Evolutionary conservation across 1,140 invertebrate genomes (phyloP), one percentile per base, ranked within the genome.

Genomic region (Camponotus vicinus): DNA sequence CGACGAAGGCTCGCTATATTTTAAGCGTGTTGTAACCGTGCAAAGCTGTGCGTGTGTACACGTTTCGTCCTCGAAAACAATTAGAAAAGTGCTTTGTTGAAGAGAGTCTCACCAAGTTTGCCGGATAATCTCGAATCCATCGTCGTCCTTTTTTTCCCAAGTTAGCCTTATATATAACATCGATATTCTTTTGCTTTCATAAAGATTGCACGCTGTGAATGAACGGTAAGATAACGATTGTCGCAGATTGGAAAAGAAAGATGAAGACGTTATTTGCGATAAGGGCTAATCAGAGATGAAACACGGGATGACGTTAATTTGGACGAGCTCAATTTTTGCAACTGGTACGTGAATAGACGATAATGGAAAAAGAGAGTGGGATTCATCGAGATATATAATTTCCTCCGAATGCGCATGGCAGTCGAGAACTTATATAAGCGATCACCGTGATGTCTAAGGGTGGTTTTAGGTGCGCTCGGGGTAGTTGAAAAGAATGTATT

Each of bases 51-150:
- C n/a, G 57, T 34, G 49, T 52, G 49, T 52, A 52, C 49, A 52
- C 49, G 32, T 8, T 2, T 49, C 76, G 61, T 88, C 61, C 70
- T 88, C 70, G 89, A 63, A 88, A 90, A 89, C 80, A 90, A 90
- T 90, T 90, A 89, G 88, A 90, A 87, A 90, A 90, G 80, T 90
- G 89, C 80, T 90, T 87, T 80, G 71, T 80, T 52, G 78, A 80
- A 75, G 40, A 52, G 45, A 15, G 5, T 11, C 75, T 64, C 55
- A 59, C 4, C 27, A n/a, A 52, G 78, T 42, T 71, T n/a, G 34
- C 21, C 11, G 34, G 34, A 85, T 84, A 63, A 84, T 73, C 75
- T 52, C 21, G 55, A 42, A 77, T 78, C 57, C 9, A 15, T 49
- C 45, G 52, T 85, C 52, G 66, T 52, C 34, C 40, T 52, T 52